These are phyloP conservation scores for Echinops telfairi DNA, from an alignment of 2,113 vertebrate genomes.

Conservation along the genomic window DNA sequence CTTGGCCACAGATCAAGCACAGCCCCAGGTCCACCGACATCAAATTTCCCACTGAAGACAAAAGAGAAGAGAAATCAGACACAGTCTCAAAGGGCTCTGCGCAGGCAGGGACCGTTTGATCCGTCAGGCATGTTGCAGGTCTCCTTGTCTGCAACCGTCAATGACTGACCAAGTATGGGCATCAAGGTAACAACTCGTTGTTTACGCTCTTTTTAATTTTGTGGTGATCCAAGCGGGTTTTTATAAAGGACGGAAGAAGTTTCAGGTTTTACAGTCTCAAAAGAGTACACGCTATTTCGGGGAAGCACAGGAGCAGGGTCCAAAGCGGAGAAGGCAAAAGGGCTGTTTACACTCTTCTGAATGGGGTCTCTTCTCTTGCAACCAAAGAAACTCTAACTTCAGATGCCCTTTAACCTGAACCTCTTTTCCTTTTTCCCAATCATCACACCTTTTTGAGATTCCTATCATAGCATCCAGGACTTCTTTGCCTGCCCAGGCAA, in stretches of 20 bases:
- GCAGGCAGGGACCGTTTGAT: neutral
- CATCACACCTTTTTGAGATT: neutral
- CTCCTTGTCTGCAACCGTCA: neutral
- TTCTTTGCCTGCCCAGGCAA: neutral
- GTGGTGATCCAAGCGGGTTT: too few species aligned
- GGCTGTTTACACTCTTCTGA: neutral
- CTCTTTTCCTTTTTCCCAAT: neutral
- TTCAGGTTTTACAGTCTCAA: too few species aligned
- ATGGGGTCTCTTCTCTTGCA: neutral
- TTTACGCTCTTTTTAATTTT: neutral
- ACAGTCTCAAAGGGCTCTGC: neutral
- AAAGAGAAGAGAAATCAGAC: neutral
- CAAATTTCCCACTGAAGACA: neutral
- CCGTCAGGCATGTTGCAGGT: neutral
- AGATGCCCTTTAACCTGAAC: neutral
- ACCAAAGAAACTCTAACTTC: neutral
- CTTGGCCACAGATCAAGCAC: neutral
- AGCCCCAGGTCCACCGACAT: neutral
- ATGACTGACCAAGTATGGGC: neutral
- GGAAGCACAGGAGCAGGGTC: too few species aligned
- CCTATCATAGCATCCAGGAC: too few species aligned
- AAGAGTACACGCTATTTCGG: too few species aligned
- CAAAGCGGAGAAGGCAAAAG: too few species aligned
- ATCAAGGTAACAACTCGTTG: neutral
- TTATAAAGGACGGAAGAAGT: too few species aligned